phyloP scores from a whole-genome alignment of 2,888 invertebrate species.

The Pandemis cinnamomeana region DNA sequence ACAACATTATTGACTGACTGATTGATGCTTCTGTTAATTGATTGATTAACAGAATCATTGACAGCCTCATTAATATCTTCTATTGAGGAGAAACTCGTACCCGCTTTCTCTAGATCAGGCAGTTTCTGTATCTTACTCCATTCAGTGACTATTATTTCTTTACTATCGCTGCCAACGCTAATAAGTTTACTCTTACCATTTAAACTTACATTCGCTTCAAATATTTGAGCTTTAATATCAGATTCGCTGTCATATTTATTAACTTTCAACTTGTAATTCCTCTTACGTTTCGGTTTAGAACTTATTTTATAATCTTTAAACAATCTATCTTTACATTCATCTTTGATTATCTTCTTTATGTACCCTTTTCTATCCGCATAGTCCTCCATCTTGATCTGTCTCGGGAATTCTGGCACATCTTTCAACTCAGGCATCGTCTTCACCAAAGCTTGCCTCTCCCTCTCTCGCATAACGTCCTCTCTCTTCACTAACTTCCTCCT shows the following conservation, averaged over 20 bases:
- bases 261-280: constrained; percentile 53
- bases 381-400: constrained; percentile 71
- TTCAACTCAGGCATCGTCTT: constrained; percentile 79
- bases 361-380: constrained; percentile 63
- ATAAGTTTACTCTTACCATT: constrained; percentile 59
- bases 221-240: constrained; percentile 54
- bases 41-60: constrained; percentile 41
- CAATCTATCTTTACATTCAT: constrained; percentile 46
- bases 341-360: constrained; percentile 61
- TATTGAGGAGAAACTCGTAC: constrained; percentile 54
- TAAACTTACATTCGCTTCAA: constrained; percentile 60
- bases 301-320: constrained; percentile 54
- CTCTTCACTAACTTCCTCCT: constrained; percentile 75
- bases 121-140: constrained; percentile 57
- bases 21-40: constrained; percentile 36
- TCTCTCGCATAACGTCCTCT: constrained; percentile 78
- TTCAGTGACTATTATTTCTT: constrained; percentile 52
- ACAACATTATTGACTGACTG: constrained; percentile 26
- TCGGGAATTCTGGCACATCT: constrained; percentile 74
- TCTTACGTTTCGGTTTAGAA: constrained; percentile 43
- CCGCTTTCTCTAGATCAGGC: constrained; percentile 53
- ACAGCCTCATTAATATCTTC: constrained; percentile 49
- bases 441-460: constrained; percentile 75
- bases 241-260: constrained; percentile 55
- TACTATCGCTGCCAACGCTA: constrained; percentile 51